Conservation (phyloP, 2,888 invertebrate genomes). For the Drosophila falleni region DNA sequence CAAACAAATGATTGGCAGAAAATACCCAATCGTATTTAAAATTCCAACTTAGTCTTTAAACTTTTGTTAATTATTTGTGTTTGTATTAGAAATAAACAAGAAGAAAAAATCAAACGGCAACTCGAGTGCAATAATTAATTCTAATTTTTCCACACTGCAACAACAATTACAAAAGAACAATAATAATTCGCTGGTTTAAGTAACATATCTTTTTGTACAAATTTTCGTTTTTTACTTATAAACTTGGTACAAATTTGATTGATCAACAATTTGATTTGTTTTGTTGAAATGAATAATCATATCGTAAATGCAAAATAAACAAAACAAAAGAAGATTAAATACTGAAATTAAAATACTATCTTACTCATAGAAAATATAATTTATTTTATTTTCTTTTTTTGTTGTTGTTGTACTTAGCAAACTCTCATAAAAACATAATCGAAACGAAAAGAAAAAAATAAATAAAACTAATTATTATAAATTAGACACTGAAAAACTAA, state of each 20-base stretch:
- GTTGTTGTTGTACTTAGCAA: constrained; percentile 65
- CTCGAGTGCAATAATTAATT: constrained; percentile 76
- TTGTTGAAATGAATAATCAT: constrained; percentile 65
- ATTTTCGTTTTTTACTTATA: constrained; percentile 15
- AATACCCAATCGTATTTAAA: not conserved
- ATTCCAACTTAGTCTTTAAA: constrained; percentile 5
- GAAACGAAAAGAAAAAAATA: constrained; percentile 18
- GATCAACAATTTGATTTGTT: constrained; percentile 22
- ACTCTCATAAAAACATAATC: constrained; percentile 36
- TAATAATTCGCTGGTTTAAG: constrained; percentile 14
- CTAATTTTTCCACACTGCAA: constrained; percentile 44
- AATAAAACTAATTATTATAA: constrained; percentile 20
- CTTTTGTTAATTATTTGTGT: constrained; percentile 3
- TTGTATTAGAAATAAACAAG: constrained; percentile 9
- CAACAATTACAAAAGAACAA: constrained; percentile 24
- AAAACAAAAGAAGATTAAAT: constrained; percentile 28
- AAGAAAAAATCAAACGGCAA: constrained; percentile 65
- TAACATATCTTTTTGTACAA: constrained; percentile 59
- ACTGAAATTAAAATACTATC: not conserved
- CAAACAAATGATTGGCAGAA: not conserved
- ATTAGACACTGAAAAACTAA: constrained; percentile 26
- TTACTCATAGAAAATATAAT: constrained; percentile 14
- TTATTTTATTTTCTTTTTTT: constrained; percentile 37
- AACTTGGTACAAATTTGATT: constrained; percentile 42
- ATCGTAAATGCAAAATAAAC: constrained; percentile 65